These are phyloP conservation scores for Arctopsyche grandis DNA, from an alignment of 1,140 invertebrate genomes.

Conservation along the genomic window DNA sequence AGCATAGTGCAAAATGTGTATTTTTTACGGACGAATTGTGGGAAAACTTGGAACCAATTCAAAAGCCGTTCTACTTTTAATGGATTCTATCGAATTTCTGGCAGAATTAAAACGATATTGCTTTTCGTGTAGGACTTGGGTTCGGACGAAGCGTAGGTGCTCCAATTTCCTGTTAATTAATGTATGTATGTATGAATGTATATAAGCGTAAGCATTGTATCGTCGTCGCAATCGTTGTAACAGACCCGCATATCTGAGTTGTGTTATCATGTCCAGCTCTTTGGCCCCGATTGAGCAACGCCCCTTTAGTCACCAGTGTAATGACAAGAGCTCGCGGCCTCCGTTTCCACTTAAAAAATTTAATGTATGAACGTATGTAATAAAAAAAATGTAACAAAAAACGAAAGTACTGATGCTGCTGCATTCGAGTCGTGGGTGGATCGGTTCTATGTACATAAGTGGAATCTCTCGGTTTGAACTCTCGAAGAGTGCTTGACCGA, in stretches of 20 bases:
- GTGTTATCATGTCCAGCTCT: no score
- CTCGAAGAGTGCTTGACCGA: not conserved
- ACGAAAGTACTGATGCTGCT: not conserved
- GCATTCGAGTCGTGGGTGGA: not conserved
- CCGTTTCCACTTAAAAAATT: not conserved
- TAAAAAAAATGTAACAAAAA: not conserved
- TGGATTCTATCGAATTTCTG: not conserved
- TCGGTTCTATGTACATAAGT: not conserved
- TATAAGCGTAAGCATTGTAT: no score
- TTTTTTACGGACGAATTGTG: not conserved
- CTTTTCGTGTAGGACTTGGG: no score
- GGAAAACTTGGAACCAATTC: not conserved
- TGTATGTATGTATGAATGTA: no score
- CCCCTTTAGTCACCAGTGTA: conserved; percentile 14
- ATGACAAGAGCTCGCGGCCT: not conserved
- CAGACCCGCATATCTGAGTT: no score
- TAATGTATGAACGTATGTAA: not conserved
- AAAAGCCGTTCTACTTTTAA: not conserved
- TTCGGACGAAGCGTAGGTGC: no score
- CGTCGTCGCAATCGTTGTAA: no score
- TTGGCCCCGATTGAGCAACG: not conserved
- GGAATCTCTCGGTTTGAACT: not conserved
- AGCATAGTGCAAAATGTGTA: not conserved
- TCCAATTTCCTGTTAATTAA: no score
- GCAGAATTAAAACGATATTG: not conserved